Percentiles rank a stretch among this genome's conserved stretches.
Evolutionary conservation across 2,113 vertebrate species (phyloP).

Genomic region (Zosterops borbonicus): DNA sequence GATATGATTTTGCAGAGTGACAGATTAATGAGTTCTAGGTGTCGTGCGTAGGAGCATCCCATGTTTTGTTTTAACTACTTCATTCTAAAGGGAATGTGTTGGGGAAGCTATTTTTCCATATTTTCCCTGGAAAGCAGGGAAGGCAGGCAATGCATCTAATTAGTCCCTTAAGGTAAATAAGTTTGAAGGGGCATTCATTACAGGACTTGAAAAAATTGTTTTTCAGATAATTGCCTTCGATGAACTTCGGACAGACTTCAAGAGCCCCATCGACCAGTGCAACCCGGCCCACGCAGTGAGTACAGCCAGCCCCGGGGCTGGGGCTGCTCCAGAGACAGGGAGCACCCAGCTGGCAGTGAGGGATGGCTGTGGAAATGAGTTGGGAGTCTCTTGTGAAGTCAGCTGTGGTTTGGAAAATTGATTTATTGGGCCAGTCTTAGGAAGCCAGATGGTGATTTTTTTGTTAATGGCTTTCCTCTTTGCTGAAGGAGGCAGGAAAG

Average conservation of each 20-base stretch:
- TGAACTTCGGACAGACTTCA: constrained; percentile 96
- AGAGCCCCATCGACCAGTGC: constrained; percentile 97
- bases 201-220: constrained; percentile 32
- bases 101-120: background rate
- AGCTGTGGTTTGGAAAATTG: background rate
- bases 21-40: background rate
- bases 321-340: background rate
- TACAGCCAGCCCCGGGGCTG: background rate
- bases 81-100: background rate
- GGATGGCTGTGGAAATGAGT: background rate
- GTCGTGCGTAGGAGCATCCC: background rate
- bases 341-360: background rate
- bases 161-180: background rate
- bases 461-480: background rate
- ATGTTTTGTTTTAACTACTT: background rate
- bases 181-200: background rate
- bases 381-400: background rate
- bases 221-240: constrained; percentile 98
- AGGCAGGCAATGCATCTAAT: background rate
- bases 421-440: background rate
- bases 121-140: background rate
- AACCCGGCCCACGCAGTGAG: constrained; percentile 96
- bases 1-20: background rate
- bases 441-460: background rate
- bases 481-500: background rate